Evolutionary conservation across 2,888 invertebrate genomes (phyloP).

Genomic region (Caenorhabditis japonica): DNA sequence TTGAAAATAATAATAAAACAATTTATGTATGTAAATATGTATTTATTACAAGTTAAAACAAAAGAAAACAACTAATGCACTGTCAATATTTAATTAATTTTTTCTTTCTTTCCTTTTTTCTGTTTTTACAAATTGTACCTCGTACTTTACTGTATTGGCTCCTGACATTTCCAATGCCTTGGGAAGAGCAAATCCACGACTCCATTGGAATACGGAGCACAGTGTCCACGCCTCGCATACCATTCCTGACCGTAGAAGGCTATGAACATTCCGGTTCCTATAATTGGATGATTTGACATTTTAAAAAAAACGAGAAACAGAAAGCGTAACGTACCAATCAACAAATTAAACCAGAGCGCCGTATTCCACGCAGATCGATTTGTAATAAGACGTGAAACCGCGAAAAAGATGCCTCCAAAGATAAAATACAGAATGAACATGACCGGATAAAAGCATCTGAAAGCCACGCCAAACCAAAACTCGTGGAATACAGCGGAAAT

Average conservation of each 20-base stretch:
- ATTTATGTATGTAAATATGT: no score
- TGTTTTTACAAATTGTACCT: no score
- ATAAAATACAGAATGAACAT: constrained; percentile 86
- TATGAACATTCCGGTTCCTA: constrained; percentile 76
- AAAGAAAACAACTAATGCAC: no score
- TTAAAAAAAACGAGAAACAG: neutral
- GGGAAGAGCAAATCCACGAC: constrained; percentile 62
- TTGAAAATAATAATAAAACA: no score
- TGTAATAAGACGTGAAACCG: constrained; percentile 79
- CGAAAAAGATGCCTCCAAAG: constrained; percentile 81
- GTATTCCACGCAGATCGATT: constrained; percentile 83
- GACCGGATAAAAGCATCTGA: constrained; percentile 90
- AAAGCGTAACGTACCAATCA: constrained; percentile 82
- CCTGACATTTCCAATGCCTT: constrained; percentile 66
- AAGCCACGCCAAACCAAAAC: constrained; percentile 85
- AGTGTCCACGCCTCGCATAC: constrained; percentile 82
- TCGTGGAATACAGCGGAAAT: constrained; percentile 91
- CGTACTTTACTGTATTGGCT: no score
- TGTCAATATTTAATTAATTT: no score
- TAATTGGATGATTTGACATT: neutral
- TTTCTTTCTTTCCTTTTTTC: no score
- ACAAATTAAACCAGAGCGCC: constrained; percentile 87
- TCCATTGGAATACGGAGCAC: constrained; percentile 54
- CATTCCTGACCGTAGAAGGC: constrained; percentile 82
- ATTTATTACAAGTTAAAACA: no score